Evolutionary conservation across 2,797 vertebrate genomes (phyloP).

Genomic region (Hydrolagus colliei): DNA sequence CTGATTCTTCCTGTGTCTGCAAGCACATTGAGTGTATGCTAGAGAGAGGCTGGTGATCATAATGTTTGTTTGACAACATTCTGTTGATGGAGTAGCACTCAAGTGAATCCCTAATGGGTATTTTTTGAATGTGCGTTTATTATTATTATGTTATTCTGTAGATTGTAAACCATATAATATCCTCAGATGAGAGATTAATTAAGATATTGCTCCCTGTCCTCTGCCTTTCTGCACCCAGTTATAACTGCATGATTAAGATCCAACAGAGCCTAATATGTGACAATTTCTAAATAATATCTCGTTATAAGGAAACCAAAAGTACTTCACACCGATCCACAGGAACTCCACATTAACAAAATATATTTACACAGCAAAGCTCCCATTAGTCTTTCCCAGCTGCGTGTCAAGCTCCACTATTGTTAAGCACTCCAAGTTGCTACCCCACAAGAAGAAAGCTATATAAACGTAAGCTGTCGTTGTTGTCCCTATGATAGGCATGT

Average conservation of each 20-base stretch:
- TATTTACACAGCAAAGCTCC: no score
- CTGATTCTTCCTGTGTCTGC: neutral
- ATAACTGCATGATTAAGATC: neutral
- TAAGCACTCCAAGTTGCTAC: no score
- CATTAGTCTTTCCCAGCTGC: no score
- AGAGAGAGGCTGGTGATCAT: neutral
- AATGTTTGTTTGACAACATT: neutral
- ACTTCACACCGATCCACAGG: no score
- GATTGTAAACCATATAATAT: neutral
- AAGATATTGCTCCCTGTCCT: neutral
- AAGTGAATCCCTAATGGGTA: neutral
- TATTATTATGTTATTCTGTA: neutral
- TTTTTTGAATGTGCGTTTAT: neutral
- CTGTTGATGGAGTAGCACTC: slow-evolving; percentile 1
- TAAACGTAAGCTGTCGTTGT: no score
- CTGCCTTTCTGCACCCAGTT: neutral
- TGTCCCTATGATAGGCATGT: no score
- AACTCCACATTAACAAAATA: no score
- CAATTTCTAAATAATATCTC: no score
- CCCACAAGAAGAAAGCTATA: no score
- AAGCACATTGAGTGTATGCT: neutral
- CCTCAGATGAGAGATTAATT: neutral
- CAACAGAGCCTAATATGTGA: no score
- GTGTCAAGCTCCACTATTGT: no score
- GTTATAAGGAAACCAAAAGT: no score